A percentile compares a stretch with the other conserved stretches of the same genome.
Evolutionary conservation across 1,140 invertebrate genomes (phyloP).

Genomic region (Phenacoccus solenopsis): DNA sequence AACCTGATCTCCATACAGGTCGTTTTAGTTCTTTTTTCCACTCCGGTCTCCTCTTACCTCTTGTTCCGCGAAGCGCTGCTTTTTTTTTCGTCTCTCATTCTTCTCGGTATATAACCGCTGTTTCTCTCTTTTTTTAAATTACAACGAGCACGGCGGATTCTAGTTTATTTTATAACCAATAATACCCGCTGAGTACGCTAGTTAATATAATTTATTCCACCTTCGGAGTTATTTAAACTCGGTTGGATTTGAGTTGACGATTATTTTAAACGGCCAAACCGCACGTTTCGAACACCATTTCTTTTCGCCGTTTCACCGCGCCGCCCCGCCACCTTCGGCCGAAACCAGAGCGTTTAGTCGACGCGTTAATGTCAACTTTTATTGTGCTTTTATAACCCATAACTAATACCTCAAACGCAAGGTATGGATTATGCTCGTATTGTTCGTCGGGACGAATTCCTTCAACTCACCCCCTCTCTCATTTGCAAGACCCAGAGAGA

Average conservation of each 20-base stretch:
- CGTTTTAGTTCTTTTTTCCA: not conserved
- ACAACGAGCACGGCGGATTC: constrained; percentile 10
- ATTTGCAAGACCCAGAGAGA: not conserved
- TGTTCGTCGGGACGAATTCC: not conserved
- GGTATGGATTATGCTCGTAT: not conserved
- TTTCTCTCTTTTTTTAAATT: constrained; percentile 10
- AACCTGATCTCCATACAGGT: constrained; percentile 17
- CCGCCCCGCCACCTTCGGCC: no score
- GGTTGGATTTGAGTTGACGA: constrained; percentile 17
- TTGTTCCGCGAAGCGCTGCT: not conserved
- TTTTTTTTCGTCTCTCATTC: not conserved
- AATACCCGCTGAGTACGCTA: constrained; percentile 16
- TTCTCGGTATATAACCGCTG: not conserved
- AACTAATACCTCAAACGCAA: not conserved
- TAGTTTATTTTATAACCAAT: constrained; percentile 18
- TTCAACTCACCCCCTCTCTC: not conserved
- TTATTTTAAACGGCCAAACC: constrained; percentile 16
- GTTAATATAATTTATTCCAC: constrained; percentile 18
- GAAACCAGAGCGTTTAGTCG: not conserved
- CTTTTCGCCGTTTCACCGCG: not conserved
- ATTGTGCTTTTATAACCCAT: not conserved
- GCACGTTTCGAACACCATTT: constrained; percentile 16
- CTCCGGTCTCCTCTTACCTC: not conserved
- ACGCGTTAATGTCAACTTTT: constrained; percentile 8
- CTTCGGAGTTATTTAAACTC: constrained; percentile 16